phyloP scores from a whole-genome alignment of 2,888 invertebrate species.

The Archips crataeganus region DNA sequence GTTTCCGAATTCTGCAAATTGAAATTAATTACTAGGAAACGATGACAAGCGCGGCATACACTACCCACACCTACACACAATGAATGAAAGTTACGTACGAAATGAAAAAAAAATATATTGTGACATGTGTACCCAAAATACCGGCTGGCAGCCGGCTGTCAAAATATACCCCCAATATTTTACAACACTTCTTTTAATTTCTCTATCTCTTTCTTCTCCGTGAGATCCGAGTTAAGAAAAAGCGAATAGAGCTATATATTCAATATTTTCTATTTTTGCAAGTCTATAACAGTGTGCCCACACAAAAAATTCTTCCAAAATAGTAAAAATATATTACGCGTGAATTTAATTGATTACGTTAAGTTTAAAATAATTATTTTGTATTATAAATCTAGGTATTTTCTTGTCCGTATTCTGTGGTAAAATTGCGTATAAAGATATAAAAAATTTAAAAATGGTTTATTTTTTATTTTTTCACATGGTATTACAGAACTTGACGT shows the following conservation, averaged over 20 bases:
- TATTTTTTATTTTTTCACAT: neutral
- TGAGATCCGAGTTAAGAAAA: too few species aligned
- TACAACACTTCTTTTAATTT: neutral
- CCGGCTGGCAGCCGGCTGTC: conserved; percentile 29
- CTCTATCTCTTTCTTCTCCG: neutral
- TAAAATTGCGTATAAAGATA: neutral
- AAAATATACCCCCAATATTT: conserved; percentile 20
- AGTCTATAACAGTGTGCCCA: neutral
- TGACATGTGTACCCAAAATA: neutral
- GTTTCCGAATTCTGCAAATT: conserved; percentile 23
- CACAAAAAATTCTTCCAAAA: neutral
- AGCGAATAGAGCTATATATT: neutral
- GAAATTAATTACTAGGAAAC: too few species aligned
- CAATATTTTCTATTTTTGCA: neutral
- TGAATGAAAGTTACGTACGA: neutral
- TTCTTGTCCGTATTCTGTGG: neutral
- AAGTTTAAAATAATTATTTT: neutral
- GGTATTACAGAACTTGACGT: conserved; percentile 12
- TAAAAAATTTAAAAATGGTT: neutral
- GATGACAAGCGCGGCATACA: too few species aligned
- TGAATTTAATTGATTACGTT: neutral
- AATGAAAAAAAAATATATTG: neutral
- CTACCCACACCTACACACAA: neutral
- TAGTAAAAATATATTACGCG: neutral
- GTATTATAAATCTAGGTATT: neutral